phyloP scores from a whole-genome alignment of 2,797 vertebrate species.

The Catamblyrhynchus diadema region DNA sequence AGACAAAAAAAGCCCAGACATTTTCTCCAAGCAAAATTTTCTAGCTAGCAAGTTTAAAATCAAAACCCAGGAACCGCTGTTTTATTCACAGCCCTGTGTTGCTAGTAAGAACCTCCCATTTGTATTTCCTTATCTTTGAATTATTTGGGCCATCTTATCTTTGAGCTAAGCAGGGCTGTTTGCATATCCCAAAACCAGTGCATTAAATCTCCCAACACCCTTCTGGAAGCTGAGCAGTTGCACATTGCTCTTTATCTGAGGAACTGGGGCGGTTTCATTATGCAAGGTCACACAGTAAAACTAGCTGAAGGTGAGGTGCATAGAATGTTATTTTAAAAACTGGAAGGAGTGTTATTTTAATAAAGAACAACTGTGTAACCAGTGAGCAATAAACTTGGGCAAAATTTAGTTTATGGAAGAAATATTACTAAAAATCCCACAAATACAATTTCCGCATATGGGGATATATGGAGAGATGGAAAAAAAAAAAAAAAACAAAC shows the following conservation, averaged over 20 bases:
- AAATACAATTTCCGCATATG: conserved; percentile 9
- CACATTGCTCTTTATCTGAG: conserved; percentile 7
- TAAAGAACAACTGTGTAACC: conserved; percentile 12
- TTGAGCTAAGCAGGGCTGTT: not conserved
- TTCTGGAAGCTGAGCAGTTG: not conserved
- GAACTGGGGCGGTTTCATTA: not conserved
- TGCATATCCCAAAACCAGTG: not conserved
- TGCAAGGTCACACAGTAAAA: conserved; percentile 8
- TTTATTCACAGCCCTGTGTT: not conserved
- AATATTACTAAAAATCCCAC: conserved; percentile 28
- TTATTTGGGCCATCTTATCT: conserved; percentile 39
- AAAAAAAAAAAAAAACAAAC: not conserved
- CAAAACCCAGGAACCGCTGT: not conserved
- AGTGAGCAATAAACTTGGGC: conserved; percentile 13
- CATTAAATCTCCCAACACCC: conserved; percentile 17
- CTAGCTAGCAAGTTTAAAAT: not conserved
- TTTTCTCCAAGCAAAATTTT: not conserved
- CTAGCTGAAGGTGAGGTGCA: not conserved
- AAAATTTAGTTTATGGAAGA: conserved; percentile 20
- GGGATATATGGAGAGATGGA: not conserved
- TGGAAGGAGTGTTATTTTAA: not conserved
- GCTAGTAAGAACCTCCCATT: not conserved
- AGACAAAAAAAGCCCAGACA: not conserved
- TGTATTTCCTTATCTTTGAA: conserved; percentile 27
- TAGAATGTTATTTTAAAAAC: not conserved